Conservation (phyloP, 2,888 invertebrate species). For the Hartigia nigra region DNA sequence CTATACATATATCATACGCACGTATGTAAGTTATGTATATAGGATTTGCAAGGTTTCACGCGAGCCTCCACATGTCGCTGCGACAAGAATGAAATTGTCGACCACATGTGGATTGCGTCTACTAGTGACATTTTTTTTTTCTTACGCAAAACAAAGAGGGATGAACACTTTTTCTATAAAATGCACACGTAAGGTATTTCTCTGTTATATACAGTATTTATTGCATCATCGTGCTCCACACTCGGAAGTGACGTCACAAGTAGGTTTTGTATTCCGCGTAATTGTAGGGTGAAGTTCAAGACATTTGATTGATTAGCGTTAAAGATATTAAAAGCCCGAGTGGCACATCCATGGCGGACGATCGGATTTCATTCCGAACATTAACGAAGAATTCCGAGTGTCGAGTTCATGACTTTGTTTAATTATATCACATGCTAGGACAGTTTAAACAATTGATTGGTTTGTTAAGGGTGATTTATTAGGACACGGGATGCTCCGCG, state of each 20-base stretch:
- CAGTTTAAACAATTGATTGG: neutral
- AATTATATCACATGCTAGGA: neutral
- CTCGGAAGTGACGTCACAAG: neutral
- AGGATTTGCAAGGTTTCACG: neutral
- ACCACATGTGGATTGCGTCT: neutral
- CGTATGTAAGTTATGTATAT: neutral
- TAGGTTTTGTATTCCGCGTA: neutral
- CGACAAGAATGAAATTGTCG: neutral
- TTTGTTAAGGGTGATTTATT: neutral
- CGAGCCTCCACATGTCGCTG: neutral
- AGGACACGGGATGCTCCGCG: neutral
- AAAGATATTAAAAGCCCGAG: neutral
- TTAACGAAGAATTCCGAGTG: neutral
- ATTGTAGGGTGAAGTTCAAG: neutral
- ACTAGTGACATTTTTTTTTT: neutral
- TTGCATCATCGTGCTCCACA: neutral
- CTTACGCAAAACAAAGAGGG: slow-evolving; percentile 1
- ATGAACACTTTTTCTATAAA: slow-evolving; percentile 7
- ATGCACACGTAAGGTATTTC: slow-evolving; percentile 5
- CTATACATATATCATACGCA: slow-evolving; percentile 6
- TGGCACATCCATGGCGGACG: neutral
- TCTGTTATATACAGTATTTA: neutral
- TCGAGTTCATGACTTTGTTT: neutral
- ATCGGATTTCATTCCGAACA: neutral
- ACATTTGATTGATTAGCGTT: neutral